Conservation (phyloP, 2,797 vertebrate genomes). For the Allobates femoralis region DNA sequence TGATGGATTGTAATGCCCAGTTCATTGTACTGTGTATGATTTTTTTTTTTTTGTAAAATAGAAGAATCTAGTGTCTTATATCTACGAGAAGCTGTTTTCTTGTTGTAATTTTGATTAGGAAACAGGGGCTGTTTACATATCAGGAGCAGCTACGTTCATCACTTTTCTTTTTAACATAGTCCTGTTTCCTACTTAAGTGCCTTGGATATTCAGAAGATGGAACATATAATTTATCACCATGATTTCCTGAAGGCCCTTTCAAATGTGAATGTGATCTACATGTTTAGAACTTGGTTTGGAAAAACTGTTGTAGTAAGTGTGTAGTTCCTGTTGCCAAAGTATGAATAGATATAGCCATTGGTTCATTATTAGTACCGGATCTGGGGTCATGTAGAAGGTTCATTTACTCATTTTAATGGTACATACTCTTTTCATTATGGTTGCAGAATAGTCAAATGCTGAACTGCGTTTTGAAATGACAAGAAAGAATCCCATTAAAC, state of each 20-base stretch:
- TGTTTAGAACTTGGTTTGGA: slow-evolving; percentile 48
- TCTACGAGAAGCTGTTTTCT: slow-evolving; percentile 30
- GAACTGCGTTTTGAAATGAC: not conserved
- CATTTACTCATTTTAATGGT: not conserved
- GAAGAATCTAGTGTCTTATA: slow-evolving; percentile 30
- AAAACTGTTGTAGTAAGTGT: slow-evolving; percentile 27
- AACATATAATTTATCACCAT: slow-evolving; percentile 20
- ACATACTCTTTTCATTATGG: not conserved
- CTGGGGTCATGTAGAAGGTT: slow-evolving; percentile 1
- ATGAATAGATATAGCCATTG: slow-evolving; percentile 24
- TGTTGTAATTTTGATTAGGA: slow-evolving; percentile 43
- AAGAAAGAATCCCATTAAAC: not conserved
- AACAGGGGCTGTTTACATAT: slow-evolving; percentile 39
- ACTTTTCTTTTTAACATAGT: slow-evolving; percentile 36
- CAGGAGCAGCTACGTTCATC: slow-evolving; percentile 41
- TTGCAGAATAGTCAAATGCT: not conserved
- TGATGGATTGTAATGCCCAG: slow-evolving; percentile 26
- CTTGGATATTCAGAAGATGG: slow-evolving; percentile 53
- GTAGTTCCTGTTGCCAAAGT: slow-evolving; percentile 49
- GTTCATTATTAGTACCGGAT: slow-evolving; percentile 28
- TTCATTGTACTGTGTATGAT: slow-evolving; percentile 32
- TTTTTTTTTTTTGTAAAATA: slow-evolving; percentile 43
- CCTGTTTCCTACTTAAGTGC: slow-evolving; percentile 62
- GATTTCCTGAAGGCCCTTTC: slow-evolving; percentile 21
- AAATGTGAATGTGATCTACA: slow-evolving; percentile 30